Evolutionary conservation across 2,113 vertebrate species (phyloP), one percentile per base, ranked within the genome.

Genomic region (Progne subis): DNA sequence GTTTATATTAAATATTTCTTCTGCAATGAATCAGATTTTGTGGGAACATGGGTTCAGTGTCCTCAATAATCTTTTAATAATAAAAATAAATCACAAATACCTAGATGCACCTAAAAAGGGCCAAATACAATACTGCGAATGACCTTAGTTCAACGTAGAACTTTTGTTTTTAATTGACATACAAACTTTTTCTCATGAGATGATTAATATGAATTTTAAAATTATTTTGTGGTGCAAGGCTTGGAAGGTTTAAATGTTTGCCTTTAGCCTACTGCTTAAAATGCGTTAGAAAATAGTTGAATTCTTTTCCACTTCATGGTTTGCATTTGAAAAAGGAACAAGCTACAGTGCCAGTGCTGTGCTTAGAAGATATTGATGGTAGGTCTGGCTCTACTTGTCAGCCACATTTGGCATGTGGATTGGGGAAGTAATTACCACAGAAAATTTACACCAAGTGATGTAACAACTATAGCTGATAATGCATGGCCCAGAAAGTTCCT

Each of bases 391-490:
- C 46, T 92, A n/a, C 50, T 92, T 46, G 68, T 85, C 77, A 89
- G 59, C 50, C 85, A 29, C 32, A 47, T 60, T 82, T 90, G 60
- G 28, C 32, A 34, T 41, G 70, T 64, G 50, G 86, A 84, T 49
- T 59, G 76, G 85, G 63, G 75, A 96, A 90, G 69, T 90, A 87
- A 96, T 94, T 87, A 93, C 70, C 79, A 70, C 34, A 67, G 69
- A 95, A 96, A 92, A 67, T 75, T 24, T 39, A 67, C 60, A 39
- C 59, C 78, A 44, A 52, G 37, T 82, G 92, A 88, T 83, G 44
- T 80, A 72, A 71, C 86, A 96, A 14, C 91, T 90, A 14, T 87
- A 76, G 65, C 69, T 86, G 50, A 79, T 44, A 80, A n/a, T 52
- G 61, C 50, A 20, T 50, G 19, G 91, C 47, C 52, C 75, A 72